Evolutionary conservation across 2,113 vertebrate genomes (phyloP).

Genomic region (Rhinoptilus africanus): DNA sequence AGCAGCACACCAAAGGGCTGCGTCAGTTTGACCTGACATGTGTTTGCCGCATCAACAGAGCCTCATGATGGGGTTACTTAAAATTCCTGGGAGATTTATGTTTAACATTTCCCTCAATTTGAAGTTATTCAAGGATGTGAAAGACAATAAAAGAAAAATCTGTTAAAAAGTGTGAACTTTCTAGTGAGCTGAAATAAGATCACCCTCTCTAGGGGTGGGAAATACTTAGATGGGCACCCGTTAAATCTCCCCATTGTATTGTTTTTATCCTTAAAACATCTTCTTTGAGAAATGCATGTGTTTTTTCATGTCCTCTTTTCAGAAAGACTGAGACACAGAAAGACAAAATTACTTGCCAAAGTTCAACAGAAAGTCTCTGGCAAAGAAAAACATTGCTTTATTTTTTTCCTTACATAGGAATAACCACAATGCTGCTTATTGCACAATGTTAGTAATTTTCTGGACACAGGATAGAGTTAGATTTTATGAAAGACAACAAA

Average conservation of each 20-base stretch:
- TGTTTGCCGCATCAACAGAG: neutral
- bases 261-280: neutral
- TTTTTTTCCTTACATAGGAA: slow-evolving; percentile 11
- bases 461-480: neutral
- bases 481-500: slow-evolving; percentile 41
- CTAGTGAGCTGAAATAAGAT: neutral
- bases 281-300: neutral
- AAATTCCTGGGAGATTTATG: neutral
- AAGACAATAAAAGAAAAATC: neutral
- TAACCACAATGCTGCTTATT: slow-evolving; percentile 25
- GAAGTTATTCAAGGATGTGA: neutral
- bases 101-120: neutral
- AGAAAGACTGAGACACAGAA: neutral
- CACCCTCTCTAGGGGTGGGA: neutral
- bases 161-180: neutral
- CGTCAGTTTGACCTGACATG: neutral
- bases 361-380: slow-evolving; percentile 18
- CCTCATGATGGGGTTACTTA: neutral
- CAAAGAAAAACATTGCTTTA: neutral
- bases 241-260: neutral
- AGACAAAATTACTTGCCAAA: neutral
- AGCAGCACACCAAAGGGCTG: neutral
- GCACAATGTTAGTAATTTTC: slow-evolving; percentile 26
- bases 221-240: neutral
- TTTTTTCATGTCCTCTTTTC: neutral